Base-by-base conservation (phyloP, 2,113 vertebrate genomes). In the Orycteropus afer region DNA sequence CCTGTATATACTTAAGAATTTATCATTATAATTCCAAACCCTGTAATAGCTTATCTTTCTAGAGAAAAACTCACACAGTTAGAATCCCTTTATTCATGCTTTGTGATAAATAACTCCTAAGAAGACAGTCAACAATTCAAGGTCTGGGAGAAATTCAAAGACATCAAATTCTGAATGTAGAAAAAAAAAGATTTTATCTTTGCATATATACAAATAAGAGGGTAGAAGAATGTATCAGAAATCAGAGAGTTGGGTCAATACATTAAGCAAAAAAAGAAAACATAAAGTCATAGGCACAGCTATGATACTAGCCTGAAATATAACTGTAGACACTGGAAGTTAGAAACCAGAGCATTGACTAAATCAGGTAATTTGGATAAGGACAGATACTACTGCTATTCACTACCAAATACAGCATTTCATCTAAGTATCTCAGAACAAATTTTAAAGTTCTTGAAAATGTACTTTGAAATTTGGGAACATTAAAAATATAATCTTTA, bases 21-120 rank as follows among this genome's bases (percentile, higher is more conserved):
- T 93, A 81, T 69, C 32, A 95, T 15, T 93, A 29, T 86, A 80
- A 78, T 94, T 90, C 18, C 5, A n/a, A 90, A 89, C 34, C 57
- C 29, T 73, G 4, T 25, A 81, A 65, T 55, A 73, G 29, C 74
- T 71, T 94, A 77, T 78, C 53, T 88, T 49, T 29, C 6, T 71
- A 69, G 63, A 25, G 49, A 53, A 89, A 94, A 88, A 29, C 1
- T 86, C 12, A 3, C 18, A 65, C 47, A 51, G 0, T 83, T 37
- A 71, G 18, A 55, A 61, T 81, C 1, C 63, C 10, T 78, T 84
- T 4, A 77, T 49, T 92, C 34, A 71, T 86, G 15, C 20, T 93
- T 94, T 57, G 40, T 93, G 93, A 83, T 67, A 91, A 85, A 22
- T 59, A 0, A 14, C 10, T 3, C 1, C 81, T 34, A 85, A 93